These are phyloP conservation scores for Cantharis rustica DNA, from an alignment of 2,888 invertebrate genomes.

Conservation along the genomic window DNA sequence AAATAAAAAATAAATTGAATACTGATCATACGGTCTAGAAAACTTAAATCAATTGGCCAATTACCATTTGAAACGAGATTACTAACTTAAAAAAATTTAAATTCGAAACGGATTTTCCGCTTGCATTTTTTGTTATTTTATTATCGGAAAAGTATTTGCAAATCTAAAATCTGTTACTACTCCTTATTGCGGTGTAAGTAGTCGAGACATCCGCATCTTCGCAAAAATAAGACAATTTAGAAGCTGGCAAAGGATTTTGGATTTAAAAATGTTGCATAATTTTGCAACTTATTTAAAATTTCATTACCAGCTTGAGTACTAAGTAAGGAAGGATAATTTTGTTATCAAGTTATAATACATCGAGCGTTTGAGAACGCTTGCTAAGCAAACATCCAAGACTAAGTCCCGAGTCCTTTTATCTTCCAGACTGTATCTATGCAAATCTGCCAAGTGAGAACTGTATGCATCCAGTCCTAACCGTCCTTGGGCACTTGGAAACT, in stretches of 20 bases:
- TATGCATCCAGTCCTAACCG: constrained; percentile 34
- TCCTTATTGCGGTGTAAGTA: constrained; percentile 15
- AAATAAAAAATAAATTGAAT: constrained; percentile 35
- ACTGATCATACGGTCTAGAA: constrained; percentile 25
- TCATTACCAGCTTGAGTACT: not conserved
- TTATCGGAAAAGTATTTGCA: constrained; percentile 17
- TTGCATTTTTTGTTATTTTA: constrained; percentile 3
- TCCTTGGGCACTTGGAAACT: constrained; percentile 36
- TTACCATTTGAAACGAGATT: not conserved
- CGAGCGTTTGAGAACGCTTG: constrained; percentile 26
- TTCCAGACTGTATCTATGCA: constrained; percentile 38
- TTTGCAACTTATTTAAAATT: not conserved
- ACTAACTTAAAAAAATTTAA: constrained; percentile 6
- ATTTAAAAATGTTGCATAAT: not conserved
- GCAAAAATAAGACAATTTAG: not conserved
- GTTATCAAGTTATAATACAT: not conserved
- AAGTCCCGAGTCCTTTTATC: constrained; percentile 32
- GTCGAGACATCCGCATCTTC: constrained; percentile 12
- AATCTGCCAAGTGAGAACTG: constrained; percentile 34
- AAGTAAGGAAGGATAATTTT: not conserved
- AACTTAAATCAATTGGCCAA: not conserved
- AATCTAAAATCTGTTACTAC: constrained; percentile 24
- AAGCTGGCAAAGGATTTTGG: not conserved
- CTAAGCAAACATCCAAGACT: constrained; percentile 28
- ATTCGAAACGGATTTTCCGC: constrained; percentile 22